These are phyloP conservation scores for Stegodyphus dumicola DNA, from an alignment of 1,140 invertebrate species.

Conservation along the genomic window DNA sequence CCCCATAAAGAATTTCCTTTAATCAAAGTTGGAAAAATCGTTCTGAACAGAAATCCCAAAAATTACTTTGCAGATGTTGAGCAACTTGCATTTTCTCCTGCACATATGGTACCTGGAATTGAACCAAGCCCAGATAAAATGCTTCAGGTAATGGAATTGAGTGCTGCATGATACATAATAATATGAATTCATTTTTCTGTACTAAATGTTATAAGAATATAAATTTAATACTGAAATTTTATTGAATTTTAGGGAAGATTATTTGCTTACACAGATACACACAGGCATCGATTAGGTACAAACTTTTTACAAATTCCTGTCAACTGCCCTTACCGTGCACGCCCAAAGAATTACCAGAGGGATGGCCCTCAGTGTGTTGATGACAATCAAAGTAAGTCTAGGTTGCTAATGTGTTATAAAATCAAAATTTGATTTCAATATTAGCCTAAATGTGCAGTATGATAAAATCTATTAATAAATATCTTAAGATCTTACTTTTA, in stretches of 20 bases:
- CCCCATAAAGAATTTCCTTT: slow-evolving; percentile 90
- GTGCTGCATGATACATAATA: neutral
- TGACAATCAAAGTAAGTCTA: slow-evolving; percentile 66
- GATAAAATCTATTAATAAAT: too few species aligned
- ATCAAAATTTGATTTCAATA: too few species aligned
- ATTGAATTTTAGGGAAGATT: slow-evolving; percentile 78
- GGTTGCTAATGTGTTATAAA: too few species aligned
- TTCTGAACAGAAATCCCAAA: slow-evolving; percentile 87
- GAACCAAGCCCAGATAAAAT: slow-evolving; percentile 94
- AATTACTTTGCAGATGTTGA: slow-evolving; percentile 95
- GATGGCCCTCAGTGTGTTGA: slow-evolving; percentile 78
- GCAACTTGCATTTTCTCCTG: slow-evolving; percentile 92
- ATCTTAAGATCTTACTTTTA: too few species aligned
- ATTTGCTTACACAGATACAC: slow-evolving; percentile 95
- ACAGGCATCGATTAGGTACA: slow-evolving; percentile 90
- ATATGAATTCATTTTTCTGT: neutral
- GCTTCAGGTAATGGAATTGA: slow-evolving; percentile 75
- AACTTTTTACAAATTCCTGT: slow-evolving; percentile 95
- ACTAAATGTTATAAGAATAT: neutral
- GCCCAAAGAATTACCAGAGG: slow-evolving; percentile 82
- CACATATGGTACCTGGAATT: slow-evolving; percentile 91
- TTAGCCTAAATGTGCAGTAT: too few species aligned
- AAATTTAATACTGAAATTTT: neutral
- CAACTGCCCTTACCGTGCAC: slow-evolving; percentile 84
- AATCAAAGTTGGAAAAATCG: slow-evolving; percentile 90